A percentile compares a stretch with the other conserved stretches of the same genome.
Conservation (phyloP, 2,888 invertebrate genomes). For the Cyaniris semiargus region DNA sequence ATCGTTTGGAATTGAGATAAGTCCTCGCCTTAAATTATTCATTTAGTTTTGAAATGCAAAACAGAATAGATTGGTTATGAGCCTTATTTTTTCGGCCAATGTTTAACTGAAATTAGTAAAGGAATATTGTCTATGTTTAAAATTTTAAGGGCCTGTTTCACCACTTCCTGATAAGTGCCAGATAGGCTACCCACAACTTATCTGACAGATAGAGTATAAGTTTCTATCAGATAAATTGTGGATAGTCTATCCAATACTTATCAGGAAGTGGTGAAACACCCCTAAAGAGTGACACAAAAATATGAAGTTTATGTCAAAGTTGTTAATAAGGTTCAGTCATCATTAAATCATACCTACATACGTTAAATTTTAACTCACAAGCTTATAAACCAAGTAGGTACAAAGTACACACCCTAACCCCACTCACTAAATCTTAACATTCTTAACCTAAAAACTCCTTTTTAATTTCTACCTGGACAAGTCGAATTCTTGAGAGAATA, state of each 20-base stretch:
- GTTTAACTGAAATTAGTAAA: neutral
- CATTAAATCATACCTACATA: neutral
- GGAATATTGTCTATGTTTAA: neutral
- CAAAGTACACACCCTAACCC: neutral
- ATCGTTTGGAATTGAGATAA: no score
- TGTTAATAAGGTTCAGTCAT: neutral
- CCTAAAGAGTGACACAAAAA: neutral
- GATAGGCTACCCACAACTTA: no score
- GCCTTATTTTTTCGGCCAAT: neutral
- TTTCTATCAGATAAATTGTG: no score
- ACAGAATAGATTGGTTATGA: constrained; percentile 6
- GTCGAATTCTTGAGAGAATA: neutral
- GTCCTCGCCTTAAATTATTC: no score
- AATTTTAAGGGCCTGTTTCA: no score
- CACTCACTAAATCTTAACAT: neutral
- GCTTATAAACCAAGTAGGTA: neutral
- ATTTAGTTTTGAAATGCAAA: constrained; percentile 27
- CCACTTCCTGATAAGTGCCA: no score
- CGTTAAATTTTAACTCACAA: neutral
- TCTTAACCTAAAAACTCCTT: neutral
- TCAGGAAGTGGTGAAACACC: no score
- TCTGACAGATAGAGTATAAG: no score
- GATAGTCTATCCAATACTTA: no score
- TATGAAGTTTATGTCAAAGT: neutral
- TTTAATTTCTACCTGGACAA: neutral